phyloP scores from a whole-genome alignment of 2,888 invertebrate species.

The Polyploca ridens region DNA sequence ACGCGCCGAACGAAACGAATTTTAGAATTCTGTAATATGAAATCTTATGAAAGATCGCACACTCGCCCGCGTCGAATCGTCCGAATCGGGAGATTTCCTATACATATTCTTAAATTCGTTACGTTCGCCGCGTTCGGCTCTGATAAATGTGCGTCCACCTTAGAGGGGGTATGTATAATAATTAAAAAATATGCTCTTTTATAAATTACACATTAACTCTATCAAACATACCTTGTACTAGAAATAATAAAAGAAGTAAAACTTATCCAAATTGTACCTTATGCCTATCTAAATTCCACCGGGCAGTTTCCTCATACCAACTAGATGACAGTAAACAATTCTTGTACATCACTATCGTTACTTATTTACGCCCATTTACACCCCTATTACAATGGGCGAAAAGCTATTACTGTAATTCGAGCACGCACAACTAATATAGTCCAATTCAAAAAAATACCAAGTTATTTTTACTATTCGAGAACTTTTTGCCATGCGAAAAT shows the following conservation, averaged over 20 bases:
- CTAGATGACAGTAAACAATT: constrained; percentile 12
- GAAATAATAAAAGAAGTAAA: not conserved
- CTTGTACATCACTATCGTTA: constrained; percentile 7
- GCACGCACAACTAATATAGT: constrained; percentile 12
- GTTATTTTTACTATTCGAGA: not conserved
- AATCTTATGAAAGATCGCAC: no score
- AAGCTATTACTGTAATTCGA: constrained; percentile 10
- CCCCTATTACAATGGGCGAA: constrained; percentile 10
- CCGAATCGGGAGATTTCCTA: no score
- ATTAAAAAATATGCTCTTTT: no score
- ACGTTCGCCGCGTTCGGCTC: no score
- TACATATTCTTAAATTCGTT: no score
- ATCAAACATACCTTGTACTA: not conserved
- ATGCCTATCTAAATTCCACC: constrained; percentile 6
- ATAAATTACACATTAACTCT: no score
- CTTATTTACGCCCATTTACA: constrained; percentile 13
- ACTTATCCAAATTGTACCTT: not conserved
- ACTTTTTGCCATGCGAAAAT: not conserved
- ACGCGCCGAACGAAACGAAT: no score
- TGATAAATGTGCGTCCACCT: no score
- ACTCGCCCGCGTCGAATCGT: no score
- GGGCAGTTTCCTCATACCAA: constrained; percentile 5
- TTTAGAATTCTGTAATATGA: no score
- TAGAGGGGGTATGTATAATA: no score
- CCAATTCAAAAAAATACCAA: constrained; percentile 12